These are phyloP conservation scores for Enteromius afrohamiltoni DNA, from an alignment of 2,797 vertebrate genomes.

Conservation along the genomic window DNA sequence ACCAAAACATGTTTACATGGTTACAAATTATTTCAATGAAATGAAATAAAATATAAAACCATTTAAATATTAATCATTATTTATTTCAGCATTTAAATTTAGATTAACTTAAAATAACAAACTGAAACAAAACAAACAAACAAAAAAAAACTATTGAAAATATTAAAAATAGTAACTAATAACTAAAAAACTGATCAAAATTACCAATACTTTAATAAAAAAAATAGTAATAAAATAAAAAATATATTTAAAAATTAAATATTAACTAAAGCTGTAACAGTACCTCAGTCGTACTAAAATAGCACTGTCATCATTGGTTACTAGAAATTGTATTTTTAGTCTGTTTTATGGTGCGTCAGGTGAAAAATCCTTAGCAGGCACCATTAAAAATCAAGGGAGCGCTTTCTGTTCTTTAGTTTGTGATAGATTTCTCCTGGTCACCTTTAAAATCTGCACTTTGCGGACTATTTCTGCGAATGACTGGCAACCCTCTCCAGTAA, in stretches of 20 bases:
- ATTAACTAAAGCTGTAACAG: not conserved
- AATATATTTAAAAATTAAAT: not conserved
- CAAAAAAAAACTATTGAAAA: no score
- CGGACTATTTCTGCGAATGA: not conserved
- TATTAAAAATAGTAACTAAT: not conserved
- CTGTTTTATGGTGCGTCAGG: slow-evolving; percentile 1
- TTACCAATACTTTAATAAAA: not conserved
- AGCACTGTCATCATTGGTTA: not conserved
- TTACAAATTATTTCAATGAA: no score
- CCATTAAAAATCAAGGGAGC: not conserved
- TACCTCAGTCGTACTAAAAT: not conserved
- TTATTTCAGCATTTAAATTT: not conserved
- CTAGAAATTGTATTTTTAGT: not conserved
- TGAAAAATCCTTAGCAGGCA: not conserved
- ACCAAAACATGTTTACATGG: not conserved
- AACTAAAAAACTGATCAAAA: not conserved
- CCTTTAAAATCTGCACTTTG: slow-evolving; percentile 13
- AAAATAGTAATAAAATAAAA: not conserved
- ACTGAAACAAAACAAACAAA: not conserved
- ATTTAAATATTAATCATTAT: no score
- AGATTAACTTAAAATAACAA: not conserved
- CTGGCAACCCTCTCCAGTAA: not conserved
- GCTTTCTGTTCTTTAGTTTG: slow-evolving; percentile 13
- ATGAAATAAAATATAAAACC: no score
- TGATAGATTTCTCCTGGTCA: slow-evolving; percentile 8